phyloP scores from a whole-genome alignment of 2,113 vertebrate genomes.

The Melierax canorus region DNA sequence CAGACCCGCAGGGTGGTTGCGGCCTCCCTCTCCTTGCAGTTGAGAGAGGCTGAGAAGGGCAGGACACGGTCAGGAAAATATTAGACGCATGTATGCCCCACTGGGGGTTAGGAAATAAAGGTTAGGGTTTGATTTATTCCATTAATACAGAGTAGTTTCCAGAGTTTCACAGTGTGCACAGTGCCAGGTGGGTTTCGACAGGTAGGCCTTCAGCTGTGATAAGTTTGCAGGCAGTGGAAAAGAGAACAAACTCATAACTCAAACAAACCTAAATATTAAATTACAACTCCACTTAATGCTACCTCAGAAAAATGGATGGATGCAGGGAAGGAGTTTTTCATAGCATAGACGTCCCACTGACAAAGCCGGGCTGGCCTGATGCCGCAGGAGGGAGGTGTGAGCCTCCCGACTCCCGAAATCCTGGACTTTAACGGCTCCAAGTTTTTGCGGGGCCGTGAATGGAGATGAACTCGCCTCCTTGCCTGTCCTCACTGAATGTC shows the following conservation, averaged over 20 bases:
- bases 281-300: neutral
- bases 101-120: neutral
- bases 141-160: neutral
- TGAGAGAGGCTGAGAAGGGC: neutral
- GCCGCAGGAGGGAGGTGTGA: neutral
- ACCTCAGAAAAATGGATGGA: neutral
- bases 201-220: neutral
- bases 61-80: neutral
- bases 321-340: neutral
- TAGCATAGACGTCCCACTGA: neutral
- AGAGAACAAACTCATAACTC: neutral
- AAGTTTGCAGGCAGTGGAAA: neutral
- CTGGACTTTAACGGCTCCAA: too few relatives aligned
- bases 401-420: neutral
- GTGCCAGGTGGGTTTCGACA: neutral
- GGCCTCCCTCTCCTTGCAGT: neutral
- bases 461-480: neutral
- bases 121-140: neutral
- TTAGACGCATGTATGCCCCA: neutral
- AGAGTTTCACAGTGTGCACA: neutral
- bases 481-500: neutral
- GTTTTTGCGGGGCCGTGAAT: fast-evolving
- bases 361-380: neutral
- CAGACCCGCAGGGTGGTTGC: neutral
- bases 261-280: neutral